Percentiles rank a stretch among this genome's conserved stretches.
Conservation (phyloP, 2,888 invertebrate species). For the Polia nebulosa region DNA sequence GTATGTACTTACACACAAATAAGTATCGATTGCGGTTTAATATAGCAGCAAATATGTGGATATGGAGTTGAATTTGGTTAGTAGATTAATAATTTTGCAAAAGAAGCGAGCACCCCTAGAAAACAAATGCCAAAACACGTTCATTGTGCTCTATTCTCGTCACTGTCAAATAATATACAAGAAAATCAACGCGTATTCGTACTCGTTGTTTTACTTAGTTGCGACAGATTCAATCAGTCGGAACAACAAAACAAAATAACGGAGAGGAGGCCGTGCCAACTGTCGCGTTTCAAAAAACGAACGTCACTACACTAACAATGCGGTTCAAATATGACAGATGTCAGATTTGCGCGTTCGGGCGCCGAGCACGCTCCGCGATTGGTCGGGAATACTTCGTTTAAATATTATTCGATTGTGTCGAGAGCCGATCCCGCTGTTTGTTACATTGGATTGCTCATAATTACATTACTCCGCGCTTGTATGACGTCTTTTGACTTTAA, state of each 20-base stretch:
- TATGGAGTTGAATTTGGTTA: background rate
- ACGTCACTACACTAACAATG: conserved; percentile 79
- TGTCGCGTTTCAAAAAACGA: conserved; percentile 84
- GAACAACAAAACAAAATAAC: conserved; percentile 74
- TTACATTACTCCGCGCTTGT: conserved; percentile 78
- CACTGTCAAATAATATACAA: conserved; percentile 57
- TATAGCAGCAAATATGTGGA: background rate
- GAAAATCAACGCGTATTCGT: conserved; percentile 56
- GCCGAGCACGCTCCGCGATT: conserved; percentile 71
- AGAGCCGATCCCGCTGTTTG: conserved; percentile 73
- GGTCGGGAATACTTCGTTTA: conserved; percentile 74
- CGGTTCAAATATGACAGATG: conserved; percentile 86
- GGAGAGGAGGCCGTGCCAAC: conserved; percentile 80
- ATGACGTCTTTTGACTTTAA: conserved; percentile 81
- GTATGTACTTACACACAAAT: background rate
- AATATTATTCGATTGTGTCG: conserved; percentile 76
- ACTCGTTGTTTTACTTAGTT: conserved; percentile 65
- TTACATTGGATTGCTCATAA: conserved; percentile 80
- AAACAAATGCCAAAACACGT: conserved; percentile 43
- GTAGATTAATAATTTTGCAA: conserved; percentile 5
- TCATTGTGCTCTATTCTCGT: conserved; percentile 50
- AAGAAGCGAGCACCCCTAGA: conserved; percentile 12
- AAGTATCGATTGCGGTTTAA: conserved; percentile 25
- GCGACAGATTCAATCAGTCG: conserved; percentile 80
- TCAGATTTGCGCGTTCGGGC: conserved; percentile 80